These are phyloP conservation scores for Pempheris klunzingeri DNA, from an alignment of 2,797 vertebrate genomes.

Conservation along the genomic window DNA sequence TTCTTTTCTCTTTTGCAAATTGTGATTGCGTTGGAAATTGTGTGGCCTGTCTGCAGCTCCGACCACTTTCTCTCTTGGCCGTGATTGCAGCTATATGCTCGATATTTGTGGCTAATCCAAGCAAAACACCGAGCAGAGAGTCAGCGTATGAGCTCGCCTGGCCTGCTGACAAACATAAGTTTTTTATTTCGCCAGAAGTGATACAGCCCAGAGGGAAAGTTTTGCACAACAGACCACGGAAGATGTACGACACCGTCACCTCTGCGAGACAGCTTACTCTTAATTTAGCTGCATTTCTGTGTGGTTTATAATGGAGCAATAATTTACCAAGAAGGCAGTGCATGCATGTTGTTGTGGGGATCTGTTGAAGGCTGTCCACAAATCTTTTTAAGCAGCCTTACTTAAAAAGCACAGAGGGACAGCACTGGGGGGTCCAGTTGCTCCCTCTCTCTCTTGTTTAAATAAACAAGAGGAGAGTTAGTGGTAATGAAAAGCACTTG, in stretches of 20 bases:
- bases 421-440: slow-evolving; percentile 43
- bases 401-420: slow-evolving; percentile 67
- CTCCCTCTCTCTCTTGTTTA: slow-evolving; percentile 60
- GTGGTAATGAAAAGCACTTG: slow-evolving; percentile 82
- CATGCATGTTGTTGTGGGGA: slow-evolving; percentile 42
- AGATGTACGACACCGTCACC: slow-evolving; percentile 74
- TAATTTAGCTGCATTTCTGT: slow-evolving; percentile 52
- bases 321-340: slow-evolving; percentile 57
- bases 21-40: slow-evolving; percentile 68
- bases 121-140: slow-evolving; percentile 59
- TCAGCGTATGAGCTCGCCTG: slow-evolving; percentile 55
- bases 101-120: slow-evolving; percentile 64
- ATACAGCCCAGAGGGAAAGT: slow-evolving; percentile 70
- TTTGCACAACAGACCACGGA: slow-evolving; percentile 66
- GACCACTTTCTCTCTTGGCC: slow-evolving; percentile 59
- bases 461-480: slow-evolving; percentile 76
- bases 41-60: slow-evolving; percentile 64
- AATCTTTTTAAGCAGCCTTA: slow-evolving; percentile 65
- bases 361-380: slow-evolving; percentile 56
- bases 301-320: slow-evolving; percentile 51
- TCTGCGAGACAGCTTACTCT: slow-evolving; percentile 54
- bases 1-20: slow-evolving; percentile 65
- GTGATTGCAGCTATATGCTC: slow-evolving; percentile 57
- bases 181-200: slow-evolving; percentile 72
- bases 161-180: slow-evolving; percentile 70